Base-by-base conservation (phyloP, 37 sponge, comb jelly and placozoan species). In the Beroe forskalii region DNA sequence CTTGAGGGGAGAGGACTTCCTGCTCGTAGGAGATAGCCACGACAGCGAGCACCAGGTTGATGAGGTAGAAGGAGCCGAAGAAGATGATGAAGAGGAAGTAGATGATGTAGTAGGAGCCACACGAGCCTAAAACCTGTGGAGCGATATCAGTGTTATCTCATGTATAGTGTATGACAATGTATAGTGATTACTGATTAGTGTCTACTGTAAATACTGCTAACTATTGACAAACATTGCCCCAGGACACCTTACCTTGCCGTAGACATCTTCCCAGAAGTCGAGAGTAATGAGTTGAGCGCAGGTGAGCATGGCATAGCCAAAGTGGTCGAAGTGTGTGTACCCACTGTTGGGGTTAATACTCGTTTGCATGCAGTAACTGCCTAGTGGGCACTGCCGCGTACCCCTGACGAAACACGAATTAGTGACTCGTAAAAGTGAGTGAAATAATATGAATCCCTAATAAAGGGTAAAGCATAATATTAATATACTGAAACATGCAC, bases 231-330 rank as follows among this genome's bases (percentile, higher is more conserved):
- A n/a, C n/a, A n/a, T n/a, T n/a, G n/a, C n/a, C n/a, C n/a, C n/a
- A n/a, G n/a, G n/a, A n/a, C n/a, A n/a, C 32, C 67, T 4, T 31
- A 91, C 91, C 83, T 91, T 76, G 25, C 67, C 63, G 32, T 91
- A 91, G 0, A 83, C 67, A 62, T 91, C 91, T 30, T 91, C 91
- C 91, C 91, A 91, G 32, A 76, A 76, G 89, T 91, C 91, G 31
- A 76, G 55, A 17, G 91, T 91, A 32, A 91, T 62, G 1, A 91
- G 91, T 89, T 91, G 91, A 62, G 67, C 66, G 20, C 86, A 80
- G 1, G 86, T 80, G 1, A 80, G 86, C 86, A 80, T 80, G 55
- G 86, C 86, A 27, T 38, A 80, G 25, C 60, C 86, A 43, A 80
- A 80, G 86, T 80, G 27, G 30, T 80, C 86, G 22, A 80, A 80